phyloP scores from a whole-genome alignment of 2,113 vertebrate species.

The Scatophagus argus region DNA sequence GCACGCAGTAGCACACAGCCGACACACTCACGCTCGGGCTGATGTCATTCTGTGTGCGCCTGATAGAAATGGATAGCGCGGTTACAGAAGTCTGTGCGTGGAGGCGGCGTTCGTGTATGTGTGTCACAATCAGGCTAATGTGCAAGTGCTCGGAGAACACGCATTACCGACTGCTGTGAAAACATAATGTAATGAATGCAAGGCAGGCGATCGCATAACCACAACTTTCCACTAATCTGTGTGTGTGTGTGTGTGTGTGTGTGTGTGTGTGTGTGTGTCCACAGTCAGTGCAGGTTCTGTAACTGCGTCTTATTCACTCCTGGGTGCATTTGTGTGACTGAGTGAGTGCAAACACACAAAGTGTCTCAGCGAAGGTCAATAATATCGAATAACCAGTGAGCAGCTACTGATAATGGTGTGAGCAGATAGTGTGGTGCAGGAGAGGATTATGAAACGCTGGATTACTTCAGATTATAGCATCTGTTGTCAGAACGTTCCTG shows the following conservation, averaged over 20 bases:
- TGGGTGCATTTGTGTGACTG: conserved; percentile 49
- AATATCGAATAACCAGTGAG: conserved; percentile 79
- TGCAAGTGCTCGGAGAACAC: not conserved
- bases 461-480: conserved; percentile 7
- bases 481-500: not conserved
- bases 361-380: conserved; percentile 69
- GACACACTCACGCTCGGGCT: conserved; percentile 4
- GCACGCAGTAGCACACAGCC: not conserved
- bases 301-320: conserved; percentile 61
- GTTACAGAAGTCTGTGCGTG: not conserved
- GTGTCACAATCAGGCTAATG: not conserved
- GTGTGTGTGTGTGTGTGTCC: conserved; percentile 10
- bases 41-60: conserved; percentile 4
- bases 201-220: not conserved
- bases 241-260: conserved; percentile 22
- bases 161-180: not conserved
- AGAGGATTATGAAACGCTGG: conserved; percentile 52
- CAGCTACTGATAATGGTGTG: conserved; percentile 71
- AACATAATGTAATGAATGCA: conserved; percentile 7
- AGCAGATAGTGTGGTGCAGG: conserved; percentile 58
- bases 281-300: not conserved
- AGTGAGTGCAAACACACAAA: conserved; percentile 55
- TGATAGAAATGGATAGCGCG: conserved; percentile 11
- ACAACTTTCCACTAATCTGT: not conserved
- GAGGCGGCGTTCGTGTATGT: not conserved